These are phyloP conservation scores for Conus ventricosus DNA, from an alignment of 1,140 invertebrate species.

Conservation along the genomic window DNA sequence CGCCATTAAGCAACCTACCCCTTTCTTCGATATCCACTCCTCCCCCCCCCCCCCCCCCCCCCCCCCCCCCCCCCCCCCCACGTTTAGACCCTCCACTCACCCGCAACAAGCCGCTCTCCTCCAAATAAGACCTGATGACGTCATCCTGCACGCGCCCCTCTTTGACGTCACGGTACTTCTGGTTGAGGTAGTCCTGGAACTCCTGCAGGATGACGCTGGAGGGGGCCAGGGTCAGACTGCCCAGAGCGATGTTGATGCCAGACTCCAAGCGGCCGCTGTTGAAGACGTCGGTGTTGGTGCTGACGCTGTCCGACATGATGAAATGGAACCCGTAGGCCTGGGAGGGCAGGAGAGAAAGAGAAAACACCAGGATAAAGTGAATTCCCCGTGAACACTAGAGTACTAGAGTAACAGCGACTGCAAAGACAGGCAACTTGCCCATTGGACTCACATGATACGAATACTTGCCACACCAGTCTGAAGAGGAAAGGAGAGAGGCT, in stretches of 20 bases:
- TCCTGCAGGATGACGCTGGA: slow-evolving; percentile 39
- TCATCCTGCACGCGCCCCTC: background rate
- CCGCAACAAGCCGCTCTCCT: background rate
- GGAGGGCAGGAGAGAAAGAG: background rate
- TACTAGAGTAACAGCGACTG: too few relatives aligned
- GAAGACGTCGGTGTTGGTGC: slow-evolving; percentile 41
- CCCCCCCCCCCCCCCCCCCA: too few relatives aligned
- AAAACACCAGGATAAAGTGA: background rate
- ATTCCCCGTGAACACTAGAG: too few relatives aligned
- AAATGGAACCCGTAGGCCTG: slow-evolving; percentile 42
- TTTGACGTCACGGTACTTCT: slow-evolving; percentile 40
- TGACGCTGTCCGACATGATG: slow-evolving; percentile 57
- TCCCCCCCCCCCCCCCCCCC: background rate
- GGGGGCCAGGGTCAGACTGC: slow-evolving; percentile 46
- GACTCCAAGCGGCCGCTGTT: background rate
- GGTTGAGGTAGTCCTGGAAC: slow-evolving; percentile 40
- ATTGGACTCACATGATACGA: too few relatives aligned
- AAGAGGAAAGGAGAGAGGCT: too few relatives aligned
- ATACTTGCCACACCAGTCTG: too few relatives aligned
- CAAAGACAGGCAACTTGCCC: too few relatives aligned
- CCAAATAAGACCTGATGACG: slow-evolving; percentile 34
- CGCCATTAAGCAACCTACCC: too few relatives aligned
- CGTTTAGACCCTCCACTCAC: background rate
- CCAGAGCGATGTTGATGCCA: slow-evolving; percentile 24
- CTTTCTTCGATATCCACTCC: background rate